Evolutionary conservation across 2,113 vertebrate genomes (phyloP).

Genomic region (Chelonoidis abingdonii): DNA sequence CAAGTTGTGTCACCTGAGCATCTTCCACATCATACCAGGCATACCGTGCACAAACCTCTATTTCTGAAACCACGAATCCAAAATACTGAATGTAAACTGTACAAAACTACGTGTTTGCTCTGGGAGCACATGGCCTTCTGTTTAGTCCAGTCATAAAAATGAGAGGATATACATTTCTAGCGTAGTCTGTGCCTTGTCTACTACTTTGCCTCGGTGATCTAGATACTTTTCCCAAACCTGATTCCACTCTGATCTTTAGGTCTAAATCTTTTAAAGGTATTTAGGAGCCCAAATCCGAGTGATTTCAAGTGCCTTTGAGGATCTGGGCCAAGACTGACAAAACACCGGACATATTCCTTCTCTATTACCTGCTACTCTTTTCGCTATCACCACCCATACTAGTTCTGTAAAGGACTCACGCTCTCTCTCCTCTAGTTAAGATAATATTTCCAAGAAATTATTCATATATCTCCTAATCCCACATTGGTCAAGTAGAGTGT

Average conservation of each 20-base stretch:
- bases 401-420: accelerated
- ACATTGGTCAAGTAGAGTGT: background rate
- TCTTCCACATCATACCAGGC: no score
- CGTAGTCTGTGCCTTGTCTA: background rate
- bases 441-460: constrained; percentile 40
- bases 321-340: background rate
- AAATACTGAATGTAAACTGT: background rate
- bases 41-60: background rate
- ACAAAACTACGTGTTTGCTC: no score
- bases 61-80: background rate
- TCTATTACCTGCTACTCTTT: background rate
- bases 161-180: background rate
- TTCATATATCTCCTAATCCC: constrained; percentile 43
- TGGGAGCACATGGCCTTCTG: no score
- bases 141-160: background rate
- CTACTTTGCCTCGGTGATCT: background rate
- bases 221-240: background rate
- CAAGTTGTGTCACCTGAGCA: background rate
- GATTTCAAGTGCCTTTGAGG: no score
- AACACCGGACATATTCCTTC: background rate
- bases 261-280: no score
- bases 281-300: no score
- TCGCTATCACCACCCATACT: accelerated
- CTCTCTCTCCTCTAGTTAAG: background rate
- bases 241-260: constrained; percentile 3